phyloP scores from a whole-genome alignment of 2,797 vertebrate species.

The Parauchenoglanis punctatus region DNA sequence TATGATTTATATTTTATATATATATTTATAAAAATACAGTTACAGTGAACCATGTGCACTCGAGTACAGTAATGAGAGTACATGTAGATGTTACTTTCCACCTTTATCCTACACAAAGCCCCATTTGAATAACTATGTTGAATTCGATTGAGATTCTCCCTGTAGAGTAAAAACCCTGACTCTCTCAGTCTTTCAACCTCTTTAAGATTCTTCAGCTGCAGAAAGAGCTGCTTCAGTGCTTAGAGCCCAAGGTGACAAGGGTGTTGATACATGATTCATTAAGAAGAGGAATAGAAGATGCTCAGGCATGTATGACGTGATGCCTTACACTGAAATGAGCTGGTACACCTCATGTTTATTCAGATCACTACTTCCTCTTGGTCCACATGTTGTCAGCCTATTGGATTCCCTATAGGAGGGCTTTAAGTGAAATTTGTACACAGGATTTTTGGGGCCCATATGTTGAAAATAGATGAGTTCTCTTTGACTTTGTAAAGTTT shows the following conservation, averaged over 20 bases:
- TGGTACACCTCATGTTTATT: slow-evolving; percentile 46
- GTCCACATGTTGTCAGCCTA: slow-evolving; percentile 27
- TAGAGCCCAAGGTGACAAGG: slow-evolving; percentile 48
- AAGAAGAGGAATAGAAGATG: slow-evolving; percentile 62
- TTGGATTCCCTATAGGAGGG: slow-evolving; percentile 29
- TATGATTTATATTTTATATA: neutral
- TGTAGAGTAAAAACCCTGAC: neutral
- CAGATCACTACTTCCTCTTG: slow-evolving; percentile 40
- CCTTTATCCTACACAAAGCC: neutral
- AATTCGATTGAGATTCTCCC: neutral
- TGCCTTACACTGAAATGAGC: slow-evolving; percentile 46
- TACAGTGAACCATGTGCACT: neutral
- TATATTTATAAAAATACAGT: neutral
- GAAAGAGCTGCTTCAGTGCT: slow-evolving; percentile 53
- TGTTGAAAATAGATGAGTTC: neutral
- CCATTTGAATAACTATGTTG: neutral
- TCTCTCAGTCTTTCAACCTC: neutral
- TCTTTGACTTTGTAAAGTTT: neutral
- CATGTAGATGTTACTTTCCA: neutral
- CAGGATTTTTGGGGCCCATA: neutral
- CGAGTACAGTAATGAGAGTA: neutral
- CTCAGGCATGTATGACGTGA: slow-evolving; percentile 50
- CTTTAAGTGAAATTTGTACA: neutral
- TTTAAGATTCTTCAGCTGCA: slow-evolving; percentile 53
- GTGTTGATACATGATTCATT: slow-evolving; percentile 63